Conservation (phyloP, 2,113 vertebrate genomes). For the Aspidoscelis tigris region DNA sequence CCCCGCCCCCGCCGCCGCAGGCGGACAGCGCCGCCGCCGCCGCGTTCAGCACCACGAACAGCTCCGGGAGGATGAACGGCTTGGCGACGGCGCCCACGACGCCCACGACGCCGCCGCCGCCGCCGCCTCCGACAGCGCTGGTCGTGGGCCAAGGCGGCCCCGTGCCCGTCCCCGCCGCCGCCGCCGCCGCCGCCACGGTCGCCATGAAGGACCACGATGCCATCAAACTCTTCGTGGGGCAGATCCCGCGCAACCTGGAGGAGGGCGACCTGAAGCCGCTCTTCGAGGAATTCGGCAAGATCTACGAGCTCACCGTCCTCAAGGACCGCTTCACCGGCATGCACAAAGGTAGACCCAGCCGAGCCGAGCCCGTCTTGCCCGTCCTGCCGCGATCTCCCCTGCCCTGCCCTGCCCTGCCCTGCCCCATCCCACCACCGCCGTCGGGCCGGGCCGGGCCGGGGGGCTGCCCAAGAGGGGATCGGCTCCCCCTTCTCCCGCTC, state of each 20-base stretch:
- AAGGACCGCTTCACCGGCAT: conserved; percentile 98
- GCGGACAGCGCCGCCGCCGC: conserved; percentile 67
- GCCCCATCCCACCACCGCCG: too few species aligned
- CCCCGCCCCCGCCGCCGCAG: conserved; percentile 16
- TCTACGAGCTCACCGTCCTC: conserved; percentile 98
- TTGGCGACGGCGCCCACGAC: conserved; percentile 64
- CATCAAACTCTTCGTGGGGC: conserved; percentile 98
- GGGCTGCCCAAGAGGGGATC: too few species aligned
- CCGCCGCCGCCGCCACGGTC: conserved; percentile 81
- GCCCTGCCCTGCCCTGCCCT: background rate
- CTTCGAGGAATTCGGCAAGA: conserved; percentile 98
- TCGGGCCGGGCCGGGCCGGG: too few species aligned
- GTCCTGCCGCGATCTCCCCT: too few species aligned
- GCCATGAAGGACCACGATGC: conserved; percentile 99
- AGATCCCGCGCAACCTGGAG: conserved; percentile 96
- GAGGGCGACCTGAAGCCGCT: conserved; percentile 97
- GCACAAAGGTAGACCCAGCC: conserved; percentile 90
- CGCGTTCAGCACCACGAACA: conserved; percentile 88
- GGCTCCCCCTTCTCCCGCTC: background rate
- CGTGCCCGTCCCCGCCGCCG: conserved; percentile 3
- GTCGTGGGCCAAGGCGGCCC: conserved; percentile 60
- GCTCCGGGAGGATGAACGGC: conserved; percentile 91
- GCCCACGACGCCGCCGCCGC: conserved; percentile 36
- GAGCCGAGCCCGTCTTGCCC: background rate
- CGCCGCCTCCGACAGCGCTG: conserved; percentile 4